A percentile compares a stretch with the other conserved stretches of the same genome.
Conservation (phyloP, 2,113 vertebrate genomes). For the Bungarus multicinctus region DNA sequence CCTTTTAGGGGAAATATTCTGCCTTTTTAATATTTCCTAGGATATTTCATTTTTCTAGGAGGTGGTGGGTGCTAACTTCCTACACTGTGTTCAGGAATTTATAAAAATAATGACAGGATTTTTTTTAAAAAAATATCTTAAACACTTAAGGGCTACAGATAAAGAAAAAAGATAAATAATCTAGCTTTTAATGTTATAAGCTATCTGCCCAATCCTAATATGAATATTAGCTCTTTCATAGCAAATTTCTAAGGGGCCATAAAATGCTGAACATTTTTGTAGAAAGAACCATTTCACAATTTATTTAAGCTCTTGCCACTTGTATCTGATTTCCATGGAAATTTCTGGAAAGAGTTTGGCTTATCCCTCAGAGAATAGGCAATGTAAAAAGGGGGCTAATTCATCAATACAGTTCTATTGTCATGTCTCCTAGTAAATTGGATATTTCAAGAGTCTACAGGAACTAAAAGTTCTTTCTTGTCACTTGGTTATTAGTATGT, state of each 20-base stretch:
- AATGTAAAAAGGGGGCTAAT: neutral
- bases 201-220: neutral
- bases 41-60: no score
- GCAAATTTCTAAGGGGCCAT: neutral
- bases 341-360: neutral
- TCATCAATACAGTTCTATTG: neutral
- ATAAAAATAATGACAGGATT: neutral
- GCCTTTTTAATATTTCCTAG: no score
- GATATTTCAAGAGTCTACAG: conserved; percentile 26
- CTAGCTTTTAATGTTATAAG: neutral
- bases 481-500: conserved; percentile 42
- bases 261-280: neutral
- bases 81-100: neutral
- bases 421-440: neutral
- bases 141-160: neutral
- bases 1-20: no score
- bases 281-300: neutral
- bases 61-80: no score
- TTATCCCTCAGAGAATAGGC: neutral
- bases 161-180: neutral
- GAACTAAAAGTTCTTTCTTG: conserved; percentile 26
- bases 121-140: neutral
- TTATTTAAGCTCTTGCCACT: neutral
- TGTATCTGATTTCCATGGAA: neutral
- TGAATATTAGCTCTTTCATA: neutral